These are phyloP conservation scores for Heptranchias perlo DNA, from an alignment of 2,113 vertebrate genomes.

Conservation along the genomic window DNA sequence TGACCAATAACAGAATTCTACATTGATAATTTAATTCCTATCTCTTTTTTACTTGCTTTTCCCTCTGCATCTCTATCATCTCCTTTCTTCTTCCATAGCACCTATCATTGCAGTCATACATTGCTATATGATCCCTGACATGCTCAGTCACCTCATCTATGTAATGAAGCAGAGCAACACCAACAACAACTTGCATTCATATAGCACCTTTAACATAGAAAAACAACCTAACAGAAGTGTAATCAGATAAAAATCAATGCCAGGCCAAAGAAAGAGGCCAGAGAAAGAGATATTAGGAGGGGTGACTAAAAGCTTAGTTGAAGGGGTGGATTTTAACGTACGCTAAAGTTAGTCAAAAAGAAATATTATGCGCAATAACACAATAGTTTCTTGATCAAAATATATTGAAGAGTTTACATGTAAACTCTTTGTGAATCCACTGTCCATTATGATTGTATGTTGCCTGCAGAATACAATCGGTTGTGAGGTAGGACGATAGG, in stretches of 20 bases:
- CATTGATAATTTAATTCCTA: too few relatives aligned
- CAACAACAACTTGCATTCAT: too few relatives aligned
- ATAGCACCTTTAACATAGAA: too few relatives aligned
- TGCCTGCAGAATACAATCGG: not conserved
- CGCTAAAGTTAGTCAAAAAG: not conserved
- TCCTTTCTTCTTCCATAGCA: too few relatives aligned
- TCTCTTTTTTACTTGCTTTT: too few relatives aligned
- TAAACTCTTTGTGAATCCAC: not conserved
- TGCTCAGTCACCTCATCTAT: not conserved
- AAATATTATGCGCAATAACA: not conserved
- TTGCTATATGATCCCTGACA: not conserved
- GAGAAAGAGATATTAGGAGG: not conserved
- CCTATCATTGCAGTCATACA: too few relatives aligned
- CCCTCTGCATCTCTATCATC: too few relatives aligned
- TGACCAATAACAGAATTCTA: too few relatives aligned
- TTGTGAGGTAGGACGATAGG: not conserved
- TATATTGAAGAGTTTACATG: not conserved
- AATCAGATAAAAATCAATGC: not conserved
- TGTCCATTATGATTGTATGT: not conserved
- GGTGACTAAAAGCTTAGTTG: not conserved
- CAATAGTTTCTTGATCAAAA: not conserved
- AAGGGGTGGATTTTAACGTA: not conserved
- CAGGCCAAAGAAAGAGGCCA: not conserved
- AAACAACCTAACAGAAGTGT: not conserved
- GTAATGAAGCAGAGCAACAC: not conserved